Base-by-base conservation (phyloP, 2,888 invertebrate species). In the Rhabditophanes sp. region DNA sequence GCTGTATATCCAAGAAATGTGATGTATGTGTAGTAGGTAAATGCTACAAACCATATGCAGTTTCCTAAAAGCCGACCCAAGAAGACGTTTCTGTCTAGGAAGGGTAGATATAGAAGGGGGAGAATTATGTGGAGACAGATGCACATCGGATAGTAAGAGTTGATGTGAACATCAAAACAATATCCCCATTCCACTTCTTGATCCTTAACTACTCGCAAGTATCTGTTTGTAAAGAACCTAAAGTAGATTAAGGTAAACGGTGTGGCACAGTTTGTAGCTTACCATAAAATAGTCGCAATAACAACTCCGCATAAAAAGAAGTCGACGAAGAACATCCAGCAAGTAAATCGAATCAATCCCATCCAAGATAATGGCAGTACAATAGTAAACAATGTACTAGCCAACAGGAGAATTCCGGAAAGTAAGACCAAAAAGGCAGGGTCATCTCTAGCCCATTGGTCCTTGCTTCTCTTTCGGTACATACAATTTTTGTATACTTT, bases 381-480 rank as follows among this genome's bases (percentile, higher is more conserved):
- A 24, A 52, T 21, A 3, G 48, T 53, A 25, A 48, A 48, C 7
- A 48, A 33, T 14, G 53, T 36, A 27, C 53, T 53, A 4, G 47
- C 52, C 14, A 49, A 19, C n/a, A 30, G 25, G 22, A 48, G 35
- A 6, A 39, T 30, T 17, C 25, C 22, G 25, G 56, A 44, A 15
- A 96, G 74, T 37, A 96, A 72, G 14, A 96, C 85, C 53, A 96
- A 71, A 70, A 96, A 96, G 17, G 93, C 93, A 28, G 96, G 93
- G 70, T 96, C 96, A 71, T 96, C 93, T 67, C 93, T 75, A 0
- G 93, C 93, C 75, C 87, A 96, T 69, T 96, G 93, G 53, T 84
- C 82, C 71, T 93, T 93, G 40, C 88, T 88, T 70, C 87, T 82
- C 76, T 96, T 93, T 66, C 93, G 78, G 72, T 88, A 88, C 63